Evolutionary conservation across 1,140 invertebrate genomes (phyloP).

Genomic region (Acyrthosiphon pisum): DNA sequence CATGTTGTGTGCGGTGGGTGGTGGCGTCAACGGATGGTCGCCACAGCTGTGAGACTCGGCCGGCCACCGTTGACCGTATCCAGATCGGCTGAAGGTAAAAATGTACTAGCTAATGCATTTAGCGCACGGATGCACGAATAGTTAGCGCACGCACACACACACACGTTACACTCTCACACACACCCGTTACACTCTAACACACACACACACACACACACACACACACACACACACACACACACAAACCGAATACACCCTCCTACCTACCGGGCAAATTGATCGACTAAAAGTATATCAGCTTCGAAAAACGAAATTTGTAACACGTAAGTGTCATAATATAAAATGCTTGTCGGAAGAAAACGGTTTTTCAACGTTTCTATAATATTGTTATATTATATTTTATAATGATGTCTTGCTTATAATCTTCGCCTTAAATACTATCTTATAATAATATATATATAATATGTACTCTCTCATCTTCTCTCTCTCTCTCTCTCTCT

Average conservation of each 20-base stretch:
- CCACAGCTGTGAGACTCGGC: constrained; percentile 60
- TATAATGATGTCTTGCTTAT: background rate
- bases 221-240: background rate
- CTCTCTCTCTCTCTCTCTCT: too few species aligned
- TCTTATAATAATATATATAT: background rate
- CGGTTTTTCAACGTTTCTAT: constrained; percentile 22
- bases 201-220: background rate
- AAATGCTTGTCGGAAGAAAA: constrained; percentile 26
- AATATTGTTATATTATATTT: background rate
- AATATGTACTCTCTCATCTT: background rate
- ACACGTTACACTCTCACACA: background rate
- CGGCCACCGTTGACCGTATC: constrained; percentile 60
- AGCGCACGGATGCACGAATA: constrained; percentile 56
- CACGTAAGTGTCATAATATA: constrained; percentile 40
- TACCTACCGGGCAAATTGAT: constrained; percentile 38
- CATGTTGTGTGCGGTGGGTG: constrained; percentile 16
- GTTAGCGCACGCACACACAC: constrained; percentile 36
- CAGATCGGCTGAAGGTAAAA: constrained; percentile 61
- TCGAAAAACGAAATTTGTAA: constrained; percentile 36
- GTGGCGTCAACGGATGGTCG: constrained; percentile 41
- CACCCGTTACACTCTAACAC: background rate
- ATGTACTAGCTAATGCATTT: constrained; percentile 58
- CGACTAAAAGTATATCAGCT: constrained; percentile 52
- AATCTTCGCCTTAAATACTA: background rate
- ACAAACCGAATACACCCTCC: constrained; percentile 18